These are phyloP conservation scores for Pristionchus entomophagus DNA, from an alignment of 2,888 invertebrate species.

Conservation along the genomic window DNA sequence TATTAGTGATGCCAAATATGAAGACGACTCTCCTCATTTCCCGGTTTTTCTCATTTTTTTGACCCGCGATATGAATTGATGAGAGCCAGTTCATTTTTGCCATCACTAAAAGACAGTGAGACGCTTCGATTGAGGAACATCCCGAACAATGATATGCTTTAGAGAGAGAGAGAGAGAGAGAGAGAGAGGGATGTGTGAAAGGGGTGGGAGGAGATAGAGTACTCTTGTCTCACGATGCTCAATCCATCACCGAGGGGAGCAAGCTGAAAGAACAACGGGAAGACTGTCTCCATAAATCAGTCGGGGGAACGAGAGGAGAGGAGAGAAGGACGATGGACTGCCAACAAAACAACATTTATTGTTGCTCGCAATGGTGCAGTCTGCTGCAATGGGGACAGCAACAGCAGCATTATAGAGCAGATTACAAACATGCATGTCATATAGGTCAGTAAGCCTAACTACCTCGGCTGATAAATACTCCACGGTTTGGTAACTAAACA, in stretches of 20 bases:
- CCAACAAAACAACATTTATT: not conserved
- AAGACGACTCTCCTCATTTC: too few species aligned
- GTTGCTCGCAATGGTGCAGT: too few species aligned
- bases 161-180: not conserved
- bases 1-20: too few species aligned
- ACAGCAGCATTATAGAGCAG: too few species aligned
- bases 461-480: too few species aligned
- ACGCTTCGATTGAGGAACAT: not conserved
- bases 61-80: too few species aligned
- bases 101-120: not conserved
- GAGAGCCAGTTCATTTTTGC: too few species aligned
- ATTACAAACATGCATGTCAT: too few species aligned
- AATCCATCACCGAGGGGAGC: constrained; percentile 14
- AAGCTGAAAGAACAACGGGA: constrained; percentile 18
- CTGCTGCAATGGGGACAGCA: too few species aligned
- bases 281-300: constrained; percentile 34
- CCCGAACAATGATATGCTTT: not conserved
- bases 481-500: too few species aligned
- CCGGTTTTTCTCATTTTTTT: too few species aligned
- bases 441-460: too few species aligned
- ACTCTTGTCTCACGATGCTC: constrained; percentile 32
- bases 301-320: not conserved
- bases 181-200: constrained; percentile 2
- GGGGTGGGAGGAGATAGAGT: not conserved
- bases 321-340: not conserved